Evolutionary conservation across 2,797 vertebrate genomes (phyloP), one percentile per base, ranked within the genome.

Genomic region (Danio albolineatus): DNA sequence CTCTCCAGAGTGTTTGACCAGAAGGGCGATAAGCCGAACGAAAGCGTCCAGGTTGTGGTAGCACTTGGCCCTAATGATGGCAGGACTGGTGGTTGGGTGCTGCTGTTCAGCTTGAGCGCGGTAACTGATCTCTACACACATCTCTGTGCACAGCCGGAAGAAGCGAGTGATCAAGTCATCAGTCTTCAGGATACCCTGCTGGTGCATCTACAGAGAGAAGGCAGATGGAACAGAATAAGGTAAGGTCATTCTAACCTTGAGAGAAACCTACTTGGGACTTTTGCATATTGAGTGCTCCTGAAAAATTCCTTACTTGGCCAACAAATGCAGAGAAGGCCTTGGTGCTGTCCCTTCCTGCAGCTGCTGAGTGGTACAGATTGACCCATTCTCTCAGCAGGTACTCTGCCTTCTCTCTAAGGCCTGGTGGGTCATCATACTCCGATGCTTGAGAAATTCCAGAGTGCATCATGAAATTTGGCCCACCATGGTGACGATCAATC

Each of bases 401-500:
- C 82, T 99, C 98, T 0, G 98, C 98, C 89, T 99, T 99, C 92
- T 99, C 98, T 85, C 97, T 92, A 89, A 99, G 93, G 82, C 98
- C 98, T 2, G 98, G 98, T 0, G 98, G 98, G 84, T 99, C 98
- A 73, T 99, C 98, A 0, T 99, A 99, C 85, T 99, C 98, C 1
- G 98, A 99, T 3, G 98, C 98, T 90, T 99, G 98, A 14, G 98
- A 99, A 77, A 99, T 99, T 84, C 98, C 98, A 87, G 98, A 99
- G 89, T 99, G 98, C 98, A 99, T 99, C 98, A 99, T 99, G 89
- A 99, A 99, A 91, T 99, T 99, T 46, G 98, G 98, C 76, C 98
- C 98, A 13, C 98, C 97, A 0, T 99, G 98, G 83, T 98, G 97
- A 76, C 98, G 95, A 87, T 99, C 98, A 83, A 99, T 98, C 98